phyloP scores from a whole-genome alignment of 2,113 vertebrate genomes.

The Acinonyx jubatus region DNA sequence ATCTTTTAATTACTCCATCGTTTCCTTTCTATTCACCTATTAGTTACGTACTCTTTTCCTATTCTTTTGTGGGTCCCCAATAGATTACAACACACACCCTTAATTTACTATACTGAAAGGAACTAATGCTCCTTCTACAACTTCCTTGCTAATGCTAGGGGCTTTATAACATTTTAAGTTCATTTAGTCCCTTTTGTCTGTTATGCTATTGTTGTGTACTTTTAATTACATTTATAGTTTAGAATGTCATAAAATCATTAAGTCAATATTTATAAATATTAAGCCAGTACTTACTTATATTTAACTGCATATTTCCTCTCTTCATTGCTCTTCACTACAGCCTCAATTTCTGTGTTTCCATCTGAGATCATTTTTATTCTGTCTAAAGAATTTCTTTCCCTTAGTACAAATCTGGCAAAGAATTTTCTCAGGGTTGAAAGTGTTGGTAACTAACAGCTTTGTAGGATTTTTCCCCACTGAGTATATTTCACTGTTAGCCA shows the following conservation, averaged over 20 bases:
- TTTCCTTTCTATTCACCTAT: not conserved
- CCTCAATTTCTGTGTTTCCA: not conserved
- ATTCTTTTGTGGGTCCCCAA: not conserved
- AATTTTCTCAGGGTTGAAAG: not conserved
- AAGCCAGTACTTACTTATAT: not conserved
- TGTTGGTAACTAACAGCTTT: not conserved
- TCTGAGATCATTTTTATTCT: not conserved
- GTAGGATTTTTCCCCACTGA: not conserved
- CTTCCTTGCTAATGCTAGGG: not conserved
- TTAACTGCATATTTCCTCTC: not conserved
- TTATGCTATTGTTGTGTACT: not conserved
- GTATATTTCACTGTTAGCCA: not conserved
- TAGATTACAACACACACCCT: not conserved
- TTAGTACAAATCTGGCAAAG: not conserved
- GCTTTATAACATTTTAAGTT: not conserved
- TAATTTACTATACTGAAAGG: not conserved
- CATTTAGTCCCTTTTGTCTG: not conserved
- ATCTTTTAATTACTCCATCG: not conserved
- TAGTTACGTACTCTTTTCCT: not conserved
- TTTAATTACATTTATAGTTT: not conserved
- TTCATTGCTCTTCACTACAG: not conserved
- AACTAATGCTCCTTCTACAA: not conserved
- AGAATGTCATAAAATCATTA: not conserved
- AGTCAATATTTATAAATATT: not conserved
- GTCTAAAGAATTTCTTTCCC: not conserved